These are phyloP conservation scores for Pygathrix nemaeus DNA, from an alignment of 2,113 vertebrate genomes.

Conservation along the genomic window DNA sequence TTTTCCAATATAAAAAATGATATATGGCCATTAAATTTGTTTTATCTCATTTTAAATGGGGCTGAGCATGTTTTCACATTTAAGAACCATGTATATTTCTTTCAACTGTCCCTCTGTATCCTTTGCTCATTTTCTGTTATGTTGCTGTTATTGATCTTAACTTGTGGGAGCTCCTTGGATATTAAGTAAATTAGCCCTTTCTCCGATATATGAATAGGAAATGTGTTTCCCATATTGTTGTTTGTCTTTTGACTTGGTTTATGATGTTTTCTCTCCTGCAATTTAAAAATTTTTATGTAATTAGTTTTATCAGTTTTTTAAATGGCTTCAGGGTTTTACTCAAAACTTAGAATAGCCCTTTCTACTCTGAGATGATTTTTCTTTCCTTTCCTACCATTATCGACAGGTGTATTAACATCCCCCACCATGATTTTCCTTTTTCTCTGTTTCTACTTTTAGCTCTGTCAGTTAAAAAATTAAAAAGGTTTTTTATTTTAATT, in stretches of 20 bases:
- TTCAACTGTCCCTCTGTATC: not conserved
- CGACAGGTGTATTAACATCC: not conserved
- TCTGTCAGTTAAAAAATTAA: not conserved
- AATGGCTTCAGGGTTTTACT: not conserved
- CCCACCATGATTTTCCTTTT: not conserved
- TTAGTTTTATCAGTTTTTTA: not conserved
- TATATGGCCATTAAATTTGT: no score
- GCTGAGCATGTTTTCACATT: not conserved
- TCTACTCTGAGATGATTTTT: not conserved
- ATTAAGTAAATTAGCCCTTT: not conserved
- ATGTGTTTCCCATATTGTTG: not conserved
- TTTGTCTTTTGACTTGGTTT: not conserved
- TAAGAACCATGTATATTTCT: no score
- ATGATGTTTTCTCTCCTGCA: not conserved
- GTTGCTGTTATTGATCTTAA: no score
- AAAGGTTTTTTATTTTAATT: not conserved
- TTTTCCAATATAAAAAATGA: not conserved
- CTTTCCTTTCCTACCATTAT: not conserved
- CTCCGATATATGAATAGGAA: not conserved
- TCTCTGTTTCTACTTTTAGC: not conserved
- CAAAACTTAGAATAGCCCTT: not conserved
- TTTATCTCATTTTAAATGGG: not conserved
- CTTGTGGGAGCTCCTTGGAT: not conserved
- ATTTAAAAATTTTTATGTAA: not conserved
- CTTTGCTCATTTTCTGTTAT: not conserved